Base-by-base conservation (phyloP, 2,888 invertebrate genomes). In the Pantelozetes paolii region DNA sequence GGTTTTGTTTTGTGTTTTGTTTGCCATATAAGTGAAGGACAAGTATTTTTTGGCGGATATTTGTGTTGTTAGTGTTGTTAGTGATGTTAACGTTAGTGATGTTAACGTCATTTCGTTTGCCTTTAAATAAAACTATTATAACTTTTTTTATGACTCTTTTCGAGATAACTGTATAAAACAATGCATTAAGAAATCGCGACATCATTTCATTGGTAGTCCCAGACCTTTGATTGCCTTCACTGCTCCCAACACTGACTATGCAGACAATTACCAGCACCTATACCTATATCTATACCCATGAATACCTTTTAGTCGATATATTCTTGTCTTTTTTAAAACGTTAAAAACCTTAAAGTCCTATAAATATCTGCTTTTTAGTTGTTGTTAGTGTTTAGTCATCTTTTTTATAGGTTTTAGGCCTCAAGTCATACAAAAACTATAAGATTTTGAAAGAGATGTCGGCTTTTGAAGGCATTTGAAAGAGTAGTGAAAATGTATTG, bases 381-480 rank as follows among this genome's bases (percentile, higher is more conserved):
- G 28, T 67, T n/a, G n/a, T n/a, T n/a, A n/a, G n/a, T n/a, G n/a
- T n/a, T n/a, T 40, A 40, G 67, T 36, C 36, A 67, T 67, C 67
- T 67, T 67, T 67, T 62, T 67, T 67, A 67, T 67, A 67, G 67
- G 67, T 67, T 67, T n/a, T 15, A 23, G 2, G 67, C 67, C 67
- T 42, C 23, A 6, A 67, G 67, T n/a, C 30, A 67, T 30, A 67
- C 40, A 67, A 67, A 67, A 67, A 67, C 30, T 2, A 1, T 32
- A 26, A 11, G 26, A 54, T 54, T 54, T 54, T 26, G 40, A 67
- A 20, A 67, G 67, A 67, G 67, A 67, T 67, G 67, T 67, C 67
- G 67, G 67, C 67, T 20, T 67, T n/a, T 67, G 40, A 40, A 59
- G 18, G 32, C 30, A 36, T 9, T 20, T 32, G 36, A 36, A 57